Conservation (phyloP, 2,797 vertebrate species). For the Leptodactylus fallax region DNA sequence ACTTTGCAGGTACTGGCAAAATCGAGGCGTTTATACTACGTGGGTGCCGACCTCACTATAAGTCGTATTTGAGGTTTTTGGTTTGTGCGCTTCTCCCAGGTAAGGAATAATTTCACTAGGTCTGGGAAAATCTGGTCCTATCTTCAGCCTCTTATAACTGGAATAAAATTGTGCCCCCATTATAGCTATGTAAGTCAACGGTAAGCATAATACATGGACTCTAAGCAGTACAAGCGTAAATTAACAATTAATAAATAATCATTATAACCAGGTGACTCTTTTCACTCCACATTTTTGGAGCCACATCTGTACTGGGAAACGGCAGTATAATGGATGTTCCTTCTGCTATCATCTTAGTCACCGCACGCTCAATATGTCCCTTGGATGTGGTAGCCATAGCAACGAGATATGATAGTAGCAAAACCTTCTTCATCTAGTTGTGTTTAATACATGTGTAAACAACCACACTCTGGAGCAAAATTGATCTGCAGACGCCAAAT, state of each 20-base stretch:
- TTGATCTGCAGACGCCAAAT: constrained; percentile 35
- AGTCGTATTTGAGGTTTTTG: too few relatives aligned
- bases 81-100: too few relatives aligned
- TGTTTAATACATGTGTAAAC: constrained; percentile 56
- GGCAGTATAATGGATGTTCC: constrained; percentile 28
- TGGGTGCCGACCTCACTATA: too few relatives aligned
- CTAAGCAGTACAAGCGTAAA: background rate
- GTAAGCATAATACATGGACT: background rate
- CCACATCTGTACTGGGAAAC: background rate
- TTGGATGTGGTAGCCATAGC: constrained; percentile 46
- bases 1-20: too few relatives aligned
- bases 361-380: constrained; percentile 2
- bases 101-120: too few relatives aligned
- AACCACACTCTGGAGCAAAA: constrained; percentile 10
- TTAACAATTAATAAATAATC: background rate
- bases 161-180: too few relatives aligned
- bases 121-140: too few relatives aligned
- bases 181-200: background rate
- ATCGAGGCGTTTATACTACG: too few relatives aligned
- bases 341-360: constrained; percentile 20
- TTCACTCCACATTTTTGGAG: background rate
- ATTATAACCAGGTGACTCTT: background rate
- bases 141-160: too few relatives aligned
- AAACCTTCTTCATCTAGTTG: constrained; percentile 37
- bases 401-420: constrained; percentile 51